A percentile compares a stretch with the other conserved stretches of the same genome.
These are phyloP conservation scores for Oryzias curvinotus DNA, from an alignment of 2,113 vertebrate species.

Conservation along the genomic window DNA sequence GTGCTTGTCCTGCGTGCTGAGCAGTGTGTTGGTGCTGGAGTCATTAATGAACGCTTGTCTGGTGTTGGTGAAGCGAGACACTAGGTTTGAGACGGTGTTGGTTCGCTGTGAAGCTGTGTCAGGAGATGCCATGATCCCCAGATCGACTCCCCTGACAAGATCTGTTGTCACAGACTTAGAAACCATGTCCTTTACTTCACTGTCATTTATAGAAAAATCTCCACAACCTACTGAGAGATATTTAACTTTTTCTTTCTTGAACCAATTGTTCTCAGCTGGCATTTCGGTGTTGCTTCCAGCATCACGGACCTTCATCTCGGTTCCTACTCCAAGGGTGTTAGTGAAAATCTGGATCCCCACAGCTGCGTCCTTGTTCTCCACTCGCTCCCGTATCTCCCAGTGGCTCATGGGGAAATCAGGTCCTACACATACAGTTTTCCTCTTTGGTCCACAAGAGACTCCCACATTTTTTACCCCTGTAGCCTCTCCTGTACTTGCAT, in stretches of 20 bases:
- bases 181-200: slow-evolving; percentile 59
- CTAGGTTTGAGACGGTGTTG: slow-evolving; percentile 75
- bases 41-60: slow-evolving; percentile 68
- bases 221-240: slow-evolving; percentile 82
- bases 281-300: slow-evolving; percentile 81
- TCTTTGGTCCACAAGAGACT: slow-evolving; percentile 72
- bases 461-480: slow-evolving; percentile 71
- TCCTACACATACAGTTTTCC: slow-evolving; percentile 67
- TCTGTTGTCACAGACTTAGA: slow-evolving; percentile 81
- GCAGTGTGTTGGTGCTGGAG: slow-evolving; percentile 80
- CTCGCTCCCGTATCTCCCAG: slow-evolving; percentile 83
- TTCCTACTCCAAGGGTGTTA: slow-evolving; percentile 72
- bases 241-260: slow-evolving; percentile 31
- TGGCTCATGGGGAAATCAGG: slow-evolving; percentile 80
- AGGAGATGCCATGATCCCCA: slow-evolving; percentile 79
- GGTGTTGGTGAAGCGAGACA: slow-evolving; percentile 82
- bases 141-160: slow-evolving; percentile 67
- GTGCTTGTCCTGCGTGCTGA: slow-evolving; percentile 83
- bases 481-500: slow-evolving; percentile 77
- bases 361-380: slow-evolving; percentile 75
- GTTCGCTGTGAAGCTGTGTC: slow-evolving; percentile 79
- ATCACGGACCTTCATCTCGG: slow-evolving; percentile 71
- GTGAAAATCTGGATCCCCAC: slow-evolving; percentile 66
- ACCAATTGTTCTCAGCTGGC: background rate
- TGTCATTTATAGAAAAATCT: slow-evolving; percentile 79